These are phyloP conservation scores for Leptopilina syphax DNA, from an alignment of 2,888 invertebrate genomes.

Conservation along the genomic window DNA sequence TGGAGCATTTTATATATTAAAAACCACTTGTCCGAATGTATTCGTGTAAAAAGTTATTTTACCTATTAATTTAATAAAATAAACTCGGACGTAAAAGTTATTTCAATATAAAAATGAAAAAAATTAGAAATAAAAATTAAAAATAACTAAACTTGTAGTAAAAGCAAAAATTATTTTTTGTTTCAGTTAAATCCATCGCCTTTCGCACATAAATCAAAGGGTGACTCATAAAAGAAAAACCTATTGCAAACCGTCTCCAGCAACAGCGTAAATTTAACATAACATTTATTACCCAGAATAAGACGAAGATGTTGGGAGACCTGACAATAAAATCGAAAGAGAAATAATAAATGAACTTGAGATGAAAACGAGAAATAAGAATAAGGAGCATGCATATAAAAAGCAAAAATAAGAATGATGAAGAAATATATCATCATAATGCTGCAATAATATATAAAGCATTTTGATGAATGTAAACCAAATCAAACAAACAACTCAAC, in stretches of 20 bases:
- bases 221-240: slow-evolving; percentile 12
- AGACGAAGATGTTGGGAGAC: background rate
- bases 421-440: slow-evolving; percentile 1
- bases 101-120: too few species aligned
- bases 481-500: background rate
- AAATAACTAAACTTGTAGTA: background rate
- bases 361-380: slow-evolving; percentile 1
- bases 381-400: background rate
- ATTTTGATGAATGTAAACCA: background rate
- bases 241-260: background rate
- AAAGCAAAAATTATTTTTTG: background rate
- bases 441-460: background rate
- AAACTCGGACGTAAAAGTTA: too few species aligned
- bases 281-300: slow-evolving; percentile 15
- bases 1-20: too few species aligned
- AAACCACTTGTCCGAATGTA: too few species aligned
- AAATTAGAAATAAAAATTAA: background rate
- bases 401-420: background rate
- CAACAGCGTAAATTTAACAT: slow-evolving; percentile 5
- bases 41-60: too few species aligned
- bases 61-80: too few species aligned
- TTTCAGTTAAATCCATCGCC: slow-evolving; percentile 24
- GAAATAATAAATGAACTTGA: slow-evolving; percentile 2
- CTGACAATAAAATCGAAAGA: slow-evolving; percentile 20
- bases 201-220: slow-evolving; percentile 10